Evolutionary conservation across 2,888 invertebrate species (phyloP).

Genomic region (Mesodorylaimus sp.): DNA sequence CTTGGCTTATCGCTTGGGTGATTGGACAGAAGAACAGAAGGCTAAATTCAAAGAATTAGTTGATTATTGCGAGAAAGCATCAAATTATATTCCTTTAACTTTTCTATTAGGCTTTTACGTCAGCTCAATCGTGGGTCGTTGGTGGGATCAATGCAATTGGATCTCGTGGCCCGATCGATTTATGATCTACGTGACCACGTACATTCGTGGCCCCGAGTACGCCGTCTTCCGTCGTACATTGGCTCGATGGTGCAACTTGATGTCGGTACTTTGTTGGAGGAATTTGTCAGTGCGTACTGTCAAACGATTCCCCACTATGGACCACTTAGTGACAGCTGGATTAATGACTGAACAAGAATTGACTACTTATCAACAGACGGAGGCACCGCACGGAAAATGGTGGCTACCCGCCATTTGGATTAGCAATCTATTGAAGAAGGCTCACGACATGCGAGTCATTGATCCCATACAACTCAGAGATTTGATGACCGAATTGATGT

Average conservation of each 20-base stretch:
- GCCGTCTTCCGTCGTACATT: not conserved
- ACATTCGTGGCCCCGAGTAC: not conserved
- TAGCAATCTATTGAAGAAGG: slow-evolving; percentile 1
- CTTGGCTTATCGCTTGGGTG: not conserved
- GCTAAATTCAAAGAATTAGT: not conserved
- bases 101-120: slow-evolving; percentile 8
- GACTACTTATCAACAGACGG: not conserved
- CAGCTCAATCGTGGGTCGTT: slow-evolving; percentile 13
- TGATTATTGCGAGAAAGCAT: slow-evolving; percentile 1
- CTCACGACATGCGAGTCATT: slow-evolving; percentile 16
- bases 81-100: slow-evolving; percentile 4
- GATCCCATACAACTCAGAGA: not conserved
- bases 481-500: not conserved
- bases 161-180: slow-evolving; percentile 23
- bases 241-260: slow-evolving; percentile 7
- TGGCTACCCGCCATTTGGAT: slow-evolving; percentile 4
- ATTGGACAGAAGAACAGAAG: not conserved
- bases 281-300: not conserved
- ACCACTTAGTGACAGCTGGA: slow-evolving; percentile 2
- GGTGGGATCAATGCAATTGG: slow-evolving; percentile 23
- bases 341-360: slow-evolving; percentile 4
- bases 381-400: slow-evolving; percentile 4
- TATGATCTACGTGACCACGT: slow-evolving; percentile 12
- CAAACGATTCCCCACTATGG: slow-evolving; percentile 1
- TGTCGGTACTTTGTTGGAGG: not conserved